Evolutionary conservation across 1,140 invertebrate genomes (phyloP), one percentile per base, ranked within the genome.

Genomic region (Diprion similis): DNA sequence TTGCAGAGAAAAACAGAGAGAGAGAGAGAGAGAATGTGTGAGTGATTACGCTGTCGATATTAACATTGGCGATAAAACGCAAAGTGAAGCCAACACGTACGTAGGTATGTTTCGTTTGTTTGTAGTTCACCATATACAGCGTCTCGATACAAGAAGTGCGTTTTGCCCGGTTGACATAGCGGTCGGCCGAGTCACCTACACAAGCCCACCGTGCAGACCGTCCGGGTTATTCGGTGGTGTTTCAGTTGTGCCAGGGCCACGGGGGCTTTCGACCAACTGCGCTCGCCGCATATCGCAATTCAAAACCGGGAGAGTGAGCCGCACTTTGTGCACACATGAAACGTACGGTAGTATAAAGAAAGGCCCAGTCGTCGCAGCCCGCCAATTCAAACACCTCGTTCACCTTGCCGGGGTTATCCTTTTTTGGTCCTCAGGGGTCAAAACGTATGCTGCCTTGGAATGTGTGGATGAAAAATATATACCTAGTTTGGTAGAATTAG

Each of bases 31-130:
- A 69, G 71, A 73, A 73, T 59, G 70, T 77, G 71, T 66, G 76
- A 73, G 67, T 68, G 48, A 74, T 51, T 59, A 65, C 70, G 70
- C 47, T 68, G 70, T 66, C 70, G 75, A 77, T 75, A 77, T 75
- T 72, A 76, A 37, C 24, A 37, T 37, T 37, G 59, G 18, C 15
- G 59, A 65, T 18, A 15, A 18, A 65, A 15, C 59, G 59, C 59
- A 15, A 18, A 65, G 59, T 65, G 59, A 18, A 65, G 59, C 59
- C 59, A 18, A 65, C 15, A 65, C 59, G 59, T n/a, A n/a, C 8
- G 59, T 18, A 65, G 59, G 15, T 65, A 65, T 15, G 0, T 37
- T 37, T 37, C 24, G 24, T 37, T 37, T 37, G 24, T 37, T 37
- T 37, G 24, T 37, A 37, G 24, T 37, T 37, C 24, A 37, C 24